phyloP scores from a whole-genome alignment of 2,113 vertebrate genomes.

The Oostethus manadensis region DNA sequence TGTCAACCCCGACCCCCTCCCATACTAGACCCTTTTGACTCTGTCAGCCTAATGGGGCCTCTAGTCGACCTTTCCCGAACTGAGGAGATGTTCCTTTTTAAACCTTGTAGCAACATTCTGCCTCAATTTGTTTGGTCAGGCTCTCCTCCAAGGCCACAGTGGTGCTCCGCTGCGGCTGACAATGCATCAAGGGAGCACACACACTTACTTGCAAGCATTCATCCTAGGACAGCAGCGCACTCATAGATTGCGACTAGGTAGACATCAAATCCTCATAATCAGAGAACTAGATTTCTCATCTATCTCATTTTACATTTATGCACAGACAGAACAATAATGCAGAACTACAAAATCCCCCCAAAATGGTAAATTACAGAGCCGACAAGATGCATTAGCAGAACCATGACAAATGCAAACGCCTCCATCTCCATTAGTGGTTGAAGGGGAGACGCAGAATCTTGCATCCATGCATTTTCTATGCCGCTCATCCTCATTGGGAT shows the following conservation, averaged over 20 bases:
- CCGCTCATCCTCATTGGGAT: too few relatives aligned
- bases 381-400: not conserved
- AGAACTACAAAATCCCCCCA: not conserved
- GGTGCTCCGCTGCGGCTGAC: conserved; percentile 30
- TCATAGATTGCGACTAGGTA: conserved; percentile 15
- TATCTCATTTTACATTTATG: not conserved
- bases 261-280: conserved; percentile 7
- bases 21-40: conserved; percentile 40
- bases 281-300: too few relatives aligned
- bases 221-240: conserved; percentile 4
- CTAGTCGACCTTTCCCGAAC: conserved; percentile 54
- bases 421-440: not conserved
- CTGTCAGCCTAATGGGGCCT: conserved; percentile 61
- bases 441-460: too few relatives aligned
- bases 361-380: not conserved
- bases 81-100: conserved; percentile 41
- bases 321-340: not conserved
- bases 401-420: not conserved
- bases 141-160: conserved; percentile 47
- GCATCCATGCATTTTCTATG: too few relatives aligned
- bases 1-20: conserved; percentile 38
- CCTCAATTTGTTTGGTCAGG: conserved; percentile 52
- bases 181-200: conserved; percentile 34
- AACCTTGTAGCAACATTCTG: conserved; percentile 11
- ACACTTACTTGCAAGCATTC: conserved; percentile 12